Evolutionary conservation across 2,113 vertebrate genomes (phyloP).

Genomic region (Corapipo altera): DNA sequence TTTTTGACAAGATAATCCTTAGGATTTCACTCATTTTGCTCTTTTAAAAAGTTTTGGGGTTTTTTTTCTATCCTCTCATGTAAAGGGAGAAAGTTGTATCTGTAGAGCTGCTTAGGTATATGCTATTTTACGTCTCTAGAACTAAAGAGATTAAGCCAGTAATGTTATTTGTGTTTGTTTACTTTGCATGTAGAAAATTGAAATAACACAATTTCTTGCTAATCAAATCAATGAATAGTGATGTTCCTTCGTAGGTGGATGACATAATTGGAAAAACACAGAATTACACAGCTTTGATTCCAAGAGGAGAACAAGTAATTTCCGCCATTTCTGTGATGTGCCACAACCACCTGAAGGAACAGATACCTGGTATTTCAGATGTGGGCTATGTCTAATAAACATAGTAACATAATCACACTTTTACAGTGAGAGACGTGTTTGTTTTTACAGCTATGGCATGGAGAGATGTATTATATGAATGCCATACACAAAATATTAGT

Average conservation of each 20-base stretch:
- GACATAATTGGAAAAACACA: background rate
- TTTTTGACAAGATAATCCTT: background rate
- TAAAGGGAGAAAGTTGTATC: background rate
- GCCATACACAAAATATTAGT: background rate
- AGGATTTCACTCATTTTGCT: background rate
- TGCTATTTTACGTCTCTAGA: background rate
- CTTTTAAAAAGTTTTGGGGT: background rate
- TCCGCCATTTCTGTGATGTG: background rate
- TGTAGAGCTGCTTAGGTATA: background rate
- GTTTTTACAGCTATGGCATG: background rate
- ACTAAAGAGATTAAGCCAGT: background rate
- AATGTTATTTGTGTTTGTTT: background rate
- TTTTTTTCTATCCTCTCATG: background rate
- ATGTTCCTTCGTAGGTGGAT: background rate
- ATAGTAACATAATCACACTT: background rate
- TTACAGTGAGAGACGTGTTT: background rate
- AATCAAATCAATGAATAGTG: background rate
- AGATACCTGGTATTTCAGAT: background rate
- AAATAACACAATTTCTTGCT: background rate
- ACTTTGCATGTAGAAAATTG: background rate
- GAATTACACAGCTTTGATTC: background rate
- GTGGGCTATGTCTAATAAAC: background rate
- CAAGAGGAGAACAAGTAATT: background rate
- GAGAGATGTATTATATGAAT: background rate
- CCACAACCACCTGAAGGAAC: background rate